Percentiles rank a stretch among this genome's conserved stretches.
phyloP scores from a whole-genome alignment of 2,113 vertebrate genomes.

The Gobio gobio region DNA sequence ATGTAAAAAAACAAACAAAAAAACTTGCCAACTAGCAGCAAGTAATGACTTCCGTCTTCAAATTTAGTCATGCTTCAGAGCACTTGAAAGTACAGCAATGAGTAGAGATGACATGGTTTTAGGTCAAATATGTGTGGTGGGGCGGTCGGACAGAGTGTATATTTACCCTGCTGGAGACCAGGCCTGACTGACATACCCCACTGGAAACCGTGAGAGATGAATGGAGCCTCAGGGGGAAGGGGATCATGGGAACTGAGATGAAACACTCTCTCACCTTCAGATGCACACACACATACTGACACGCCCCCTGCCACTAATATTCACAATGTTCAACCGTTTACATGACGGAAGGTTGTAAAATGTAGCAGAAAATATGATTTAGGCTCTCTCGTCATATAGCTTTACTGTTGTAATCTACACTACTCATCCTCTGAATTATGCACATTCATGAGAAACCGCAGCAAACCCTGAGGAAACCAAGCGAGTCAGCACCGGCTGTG shows the following conservation, averaged over 20 bases:
- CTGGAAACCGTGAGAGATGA: conserved; percentile 32
- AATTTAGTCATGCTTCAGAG: background rate
- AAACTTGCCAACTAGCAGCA: background rate
- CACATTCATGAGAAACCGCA: background rate
- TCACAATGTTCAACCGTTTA: background rate
- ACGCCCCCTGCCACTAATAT: background rate
- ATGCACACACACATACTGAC: background rate
- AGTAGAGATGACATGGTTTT: background rate
- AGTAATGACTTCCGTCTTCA: background rate
- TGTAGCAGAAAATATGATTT: background rate
- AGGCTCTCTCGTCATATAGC: conserved; percentile 13
- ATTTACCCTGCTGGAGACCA: conserved; percentile 25
- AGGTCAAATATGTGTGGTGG: background rate
- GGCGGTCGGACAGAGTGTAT: background rate
- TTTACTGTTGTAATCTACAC: background rate
- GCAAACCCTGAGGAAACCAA: conserved; percentile 10
- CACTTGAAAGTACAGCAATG: background rate
- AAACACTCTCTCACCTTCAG: conserved; percentile 17
- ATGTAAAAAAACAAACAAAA: too few relatives aligned
- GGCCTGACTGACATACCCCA: conserved; percentile 6
- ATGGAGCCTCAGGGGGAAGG: conserved; percentile 5
- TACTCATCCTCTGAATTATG: background rate
- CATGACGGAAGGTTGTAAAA: background rate
- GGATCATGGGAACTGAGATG: conserved; percentile 16
- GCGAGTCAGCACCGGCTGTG: background rate